A percentile compares a stretch with the other conserved stretches of the same genome.
Evolutionary conservation across 2,113 vertebrate species (phyloP).

Genomic region (Suncus etruscus): DNA sequence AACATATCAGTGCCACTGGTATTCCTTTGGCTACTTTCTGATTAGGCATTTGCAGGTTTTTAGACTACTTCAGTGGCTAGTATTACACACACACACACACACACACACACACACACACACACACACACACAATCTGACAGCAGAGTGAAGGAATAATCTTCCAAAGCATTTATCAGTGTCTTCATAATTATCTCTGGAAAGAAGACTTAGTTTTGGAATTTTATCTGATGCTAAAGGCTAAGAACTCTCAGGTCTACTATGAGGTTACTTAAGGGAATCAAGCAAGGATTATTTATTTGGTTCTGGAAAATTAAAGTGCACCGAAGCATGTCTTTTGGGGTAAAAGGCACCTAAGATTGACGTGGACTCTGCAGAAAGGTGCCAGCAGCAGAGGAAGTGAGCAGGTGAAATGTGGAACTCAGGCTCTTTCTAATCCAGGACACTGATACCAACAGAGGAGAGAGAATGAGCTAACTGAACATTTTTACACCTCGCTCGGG

Average conservation of each 20-base stretch:
- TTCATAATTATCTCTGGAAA: slow-evolving; percentile 57
- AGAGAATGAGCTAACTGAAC: slow-evolving; percentile 33
- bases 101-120: too few species aligned
- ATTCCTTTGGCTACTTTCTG: slow-evolving; percentile 22
- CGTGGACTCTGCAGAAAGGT: slow-evolving; percentile 48
- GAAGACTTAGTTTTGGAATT: slow-evolving; percentile 31
- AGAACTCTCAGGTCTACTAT: not conserved
- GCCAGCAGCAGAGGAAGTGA: slow-evolving; percentile 46
- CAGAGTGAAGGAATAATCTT: slow-evolving; percentile 16
- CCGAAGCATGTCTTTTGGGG: slow-evolving; percentile 67
- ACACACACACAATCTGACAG: not conserved
- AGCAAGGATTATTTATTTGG: slow-evolving; percentile 61
- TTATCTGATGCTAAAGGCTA: slow-evolving; percentile 50
- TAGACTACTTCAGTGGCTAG: not conserved
- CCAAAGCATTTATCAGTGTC: slow-evolving; percentile 8
- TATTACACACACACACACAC: not conserved
- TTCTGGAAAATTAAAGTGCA: slow-evolving; percentile 78
- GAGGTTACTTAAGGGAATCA: slow-evolving; percentile 44
- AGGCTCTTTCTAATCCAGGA: not conserved
- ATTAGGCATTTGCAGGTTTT: not conserved
- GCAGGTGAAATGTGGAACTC: slow-evolving; percentile 22
- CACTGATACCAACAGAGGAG: not conserved
- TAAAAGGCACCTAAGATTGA: slow-evolving; percentile 67
- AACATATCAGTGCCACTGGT: not conserved
- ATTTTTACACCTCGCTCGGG: slow-evolving; percentile 34